Evolutionary conservation across 2,888 invertebrate genomes (phyloP).

Genomic region (Dichetophora obliterata): DNA sequence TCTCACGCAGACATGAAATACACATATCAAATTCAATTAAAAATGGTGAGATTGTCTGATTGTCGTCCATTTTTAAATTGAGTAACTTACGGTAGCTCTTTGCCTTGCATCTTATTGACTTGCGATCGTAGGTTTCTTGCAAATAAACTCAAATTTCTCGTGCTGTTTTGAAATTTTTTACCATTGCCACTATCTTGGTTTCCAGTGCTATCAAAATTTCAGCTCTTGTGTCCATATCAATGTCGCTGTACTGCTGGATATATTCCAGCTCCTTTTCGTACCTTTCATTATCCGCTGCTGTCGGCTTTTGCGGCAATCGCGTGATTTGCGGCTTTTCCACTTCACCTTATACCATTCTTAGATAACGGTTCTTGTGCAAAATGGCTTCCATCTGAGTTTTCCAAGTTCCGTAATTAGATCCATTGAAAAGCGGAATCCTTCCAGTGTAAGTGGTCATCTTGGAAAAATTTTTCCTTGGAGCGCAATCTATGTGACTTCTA

Average conservation of each 20-base stretch:
- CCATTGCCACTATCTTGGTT: slow-evolving; percentile 25
- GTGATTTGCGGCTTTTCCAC: not conserved
- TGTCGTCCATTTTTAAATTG: slow-evolving; percentile 29
- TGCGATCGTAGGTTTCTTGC: too few relatives aligned
- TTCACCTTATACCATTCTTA: too few relatives aligned
- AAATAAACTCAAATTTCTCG: too few relatives aligned
- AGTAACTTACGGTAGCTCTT: slow-evolving; percentile 36
- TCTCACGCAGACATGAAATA: too few relatives aligned
- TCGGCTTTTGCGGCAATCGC: not conserved
- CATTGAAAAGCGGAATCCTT: not conserved
- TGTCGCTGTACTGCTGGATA: not conserved
- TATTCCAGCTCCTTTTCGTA: not conserved
- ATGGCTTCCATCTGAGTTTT: slow-evolving; percentile 29
- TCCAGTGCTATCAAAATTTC: slow-evolving; percentile 29
- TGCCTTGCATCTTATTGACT: slow-evolving; percentile 24
- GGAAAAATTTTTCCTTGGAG: too few relatives aligned
- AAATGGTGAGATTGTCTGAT: slow-evolving; percentile 26
- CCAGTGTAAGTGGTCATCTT: slow-evolving; percentile 5
- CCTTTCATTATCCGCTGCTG: not conserved
- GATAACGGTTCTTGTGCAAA: not conserved
- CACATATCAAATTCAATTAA: too few relatives aligned
- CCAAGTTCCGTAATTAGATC: slow-evolving; percentile 14
- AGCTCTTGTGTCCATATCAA: slow-evolving; percentile 26
- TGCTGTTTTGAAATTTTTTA: too few relatives aligned
- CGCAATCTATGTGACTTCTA: too few relatives aligned